phyloP scores from a whole-genome alignment of 2,113 vertebrate genomes.

The Cheirogaleus medius region DNA sequence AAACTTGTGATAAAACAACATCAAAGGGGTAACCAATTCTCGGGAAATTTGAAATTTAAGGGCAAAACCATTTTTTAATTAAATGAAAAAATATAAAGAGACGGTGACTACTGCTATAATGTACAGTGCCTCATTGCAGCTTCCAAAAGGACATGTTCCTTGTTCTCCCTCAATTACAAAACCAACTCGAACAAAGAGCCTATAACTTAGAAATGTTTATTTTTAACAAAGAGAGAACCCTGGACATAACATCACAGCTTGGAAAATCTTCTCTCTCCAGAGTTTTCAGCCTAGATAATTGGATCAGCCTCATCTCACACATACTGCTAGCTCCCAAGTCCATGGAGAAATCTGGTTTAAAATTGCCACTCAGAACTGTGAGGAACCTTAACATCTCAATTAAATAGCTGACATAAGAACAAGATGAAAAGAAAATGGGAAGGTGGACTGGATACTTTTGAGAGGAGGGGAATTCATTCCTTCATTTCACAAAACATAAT shows the following conservation, averaged over 20 bases:
- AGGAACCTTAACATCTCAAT: conserved; percentile 50
- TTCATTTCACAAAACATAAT: background rate
- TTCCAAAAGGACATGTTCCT: background rate
- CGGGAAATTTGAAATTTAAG: background rate
- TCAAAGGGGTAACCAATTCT: background rate
- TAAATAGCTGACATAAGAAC: conserved; percentile 18
- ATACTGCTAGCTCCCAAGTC: background rate
- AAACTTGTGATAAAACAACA: background rate
- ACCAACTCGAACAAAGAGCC: background rate
- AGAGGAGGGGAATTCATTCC: background rate
- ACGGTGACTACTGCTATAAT: background rate
- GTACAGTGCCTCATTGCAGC: background rate
- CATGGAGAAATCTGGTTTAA: conserved; percentile 49
- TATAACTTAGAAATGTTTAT: conserved; percentile 41
- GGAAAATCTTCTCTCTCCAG: conserved; percentile 46
- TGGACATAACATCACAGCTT: conserved; percentile 39
- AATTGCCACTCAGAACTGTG: background rate
- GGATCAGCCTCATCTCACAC: conserved; percentile 36
- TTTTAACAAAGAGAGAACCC: conserved; percentile 52
- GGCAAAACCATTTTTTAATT: background rate
- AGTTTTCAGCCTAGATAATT: conserved; percentile 60
- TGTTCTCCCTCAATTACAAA: background rate
- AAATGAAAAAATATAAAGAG: background rate
- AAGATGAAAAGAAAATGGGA: background rate
- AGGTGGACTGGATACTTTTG: background rate